phyloP scores from a whole-genome alignment of 1,140 invertebrate genomes.

The Cherax quadricarinatus region DNA sequence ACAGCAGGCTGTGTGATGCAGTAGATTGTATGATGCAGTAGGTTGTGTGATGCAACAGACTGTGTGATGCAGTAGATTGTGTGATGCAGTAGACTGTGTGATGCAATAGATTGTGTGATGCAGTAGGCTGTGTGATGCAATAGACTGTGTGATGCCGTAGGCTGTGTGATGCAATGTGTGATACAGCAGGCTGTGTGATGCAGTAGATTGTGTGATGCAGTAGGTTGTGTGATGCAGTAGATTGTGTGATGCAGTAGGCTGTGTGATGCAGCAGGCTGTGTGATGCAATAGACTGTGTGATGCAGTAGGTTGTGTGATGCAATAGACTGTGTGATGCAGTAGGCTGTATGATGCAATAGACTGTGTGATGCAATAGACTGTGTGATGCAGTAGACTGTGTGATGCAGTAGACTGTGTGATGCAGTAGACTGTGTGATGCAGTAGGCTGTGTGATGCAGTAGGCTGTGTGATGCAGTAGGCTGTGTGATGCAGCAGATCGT shows the following conservation, averaged over 20 bases:
- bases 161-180: slow-evolving; percentile 6
- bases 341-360: too few relatives aligned
- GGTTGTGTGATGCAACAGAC: neutral
- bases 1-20: slow-evolving; percentile 1
- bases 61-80: neutral
- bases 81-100: slow-evolving; percentile 6
- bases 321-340: too few relatives aligned
- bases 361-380: too few relatives aligned
- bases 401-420: too few relatives aligned
- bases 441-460: too few relatives aligned
- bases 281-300: too few relatives aligned
- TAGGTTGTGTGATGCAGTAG: neutral
- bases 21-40: neutral
- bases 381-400: too few relatives aligned
- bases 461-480: too few relatives aligned
- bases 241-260: neutral
- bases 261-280: neutral
- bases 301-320: too few relatives aligned
- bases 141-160: slow-evolving; percentile 5
- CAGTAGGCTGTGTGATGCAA: slow-evolving; percentile 3
- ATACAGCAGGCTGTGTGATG: neutral
- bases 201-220: slow-evolving; percentile 2
- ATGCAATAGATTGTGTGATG: slow-evolving; percentile 18
- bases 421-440: too few relatives aligned
- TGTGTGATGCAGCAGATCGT: too few relatives aligned